Percentiles rank a stretch among this genome's conserved stretches.
phyloP scores from a whole-genome alignment of 1,140 invertebrate species.

The Oryzaephilus surinamensis region DNA sequence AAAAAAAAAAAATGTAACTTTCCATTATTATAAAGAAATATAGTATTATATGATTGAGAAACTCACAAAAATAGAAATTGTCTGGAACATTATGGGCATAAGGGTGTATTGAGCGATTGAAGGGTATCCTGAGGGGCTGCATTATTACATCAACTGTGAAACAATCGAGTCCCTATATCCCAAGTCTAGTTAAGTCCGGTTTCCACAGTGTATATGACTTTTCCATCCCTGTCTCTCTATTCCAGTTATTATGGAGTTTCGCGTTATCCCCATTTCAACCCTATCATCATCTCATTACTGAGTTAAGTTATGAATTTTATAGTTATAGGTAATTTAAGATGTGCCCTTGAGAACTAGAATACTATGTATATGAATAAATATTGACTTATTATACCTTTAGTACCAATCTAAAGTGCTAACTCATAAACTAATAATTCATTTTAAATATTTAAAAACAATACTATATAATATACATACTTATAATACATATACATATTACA shows the following conservation, averaged over 20 bases:
- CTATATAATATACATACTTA: background rate
- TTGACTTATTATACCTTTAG: conserved; percentile 14
- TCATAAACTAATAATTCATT: background rate
- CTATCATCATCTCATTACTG: conserved; percentile 3
- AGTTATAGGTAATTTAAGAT: conserved; percentile 24
- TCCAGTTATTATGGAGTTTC: conserved; percentile 1
- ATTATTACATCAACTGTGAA: conserved; percentile 16
- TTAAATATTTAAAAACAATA: background rate
- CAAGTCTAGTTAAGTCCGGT: conserved; percentile 25
- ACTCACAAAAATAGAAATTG: background rate
- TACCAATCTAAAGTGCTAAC: background rate
- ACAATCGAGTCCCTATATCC: conserved; percentile 24
- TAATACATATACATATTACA: background rate
- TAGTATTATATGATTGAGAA: too few species aligned
- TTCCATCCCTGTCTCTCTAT: conserved; percentile 5
- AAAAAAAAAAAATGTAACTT: too few species aligned
- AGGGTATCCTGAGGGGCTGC: too few species aligned
- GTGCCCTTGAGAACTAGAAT: conserved; percentile 19
- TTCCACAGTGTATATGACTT: conserved; percentile 14
- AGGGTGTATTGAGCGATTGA: too few species aligned
- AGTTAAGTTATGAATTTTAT: conserved; percentile 27
- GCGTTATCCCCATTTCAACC: background rate
- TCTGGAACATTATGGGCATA: background rate
- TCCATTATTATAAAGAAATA: background rate
- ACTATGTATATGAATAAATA: conserved; percentile 17